Conservation (phyloP, 1,140 invertebrate species). For the Dendroctonus ponderosae region DNA sequence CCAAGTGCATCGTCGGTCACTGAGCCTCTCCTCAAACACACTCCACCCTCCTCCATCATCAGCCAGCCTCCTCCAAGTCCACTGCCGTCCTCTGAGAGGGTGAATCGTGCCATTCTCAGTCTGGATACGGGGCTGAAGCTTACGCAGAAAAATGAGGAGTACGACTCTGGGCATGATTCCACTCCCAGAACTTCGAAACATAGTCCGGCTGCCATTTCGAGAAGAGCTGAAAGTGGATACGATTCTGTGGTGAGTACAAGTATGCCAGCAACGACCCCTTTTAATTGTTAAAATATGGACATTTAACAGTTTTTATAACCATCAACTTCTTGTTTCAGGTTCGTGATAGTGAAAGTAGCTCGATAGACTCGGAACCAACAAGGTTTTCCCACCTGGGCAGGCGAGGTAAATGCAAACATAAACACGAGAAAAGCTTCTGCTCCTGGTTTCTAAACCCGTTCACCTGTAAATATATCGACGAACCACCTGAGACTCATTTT, state of each 20-base stretch:
- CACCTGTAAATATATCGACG: constrained; percentile 68
- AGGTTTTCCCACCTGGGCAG: constrained; percentile 63
- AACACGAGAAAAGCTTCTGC: constrained; percentile 61
- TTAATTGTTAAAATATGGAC: too few species aligned
- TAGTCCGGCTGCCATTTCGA: constrained; percentile 68
- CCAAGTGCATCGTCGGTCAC: constrained; percentile 23
- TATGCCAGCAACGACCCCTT: not conserved
- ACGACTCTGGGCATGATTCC: constrained; percentile 76
- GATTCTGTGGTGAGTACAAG: constrained; percentile 70
- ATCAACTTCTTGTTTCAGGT: constrained; percentile 17
- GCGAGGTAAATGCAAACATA: constrained; percentile 55
- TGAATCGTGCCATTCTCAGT: constrained; percentile 57
- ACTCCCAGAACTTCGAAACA: constrained; percentile 76
- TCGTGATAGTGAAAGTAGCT: constrained; percentile 80
- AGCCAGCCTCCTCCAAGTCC: constrained; percentile 54
- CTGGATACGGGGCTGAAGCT: constrained; percentile 59
- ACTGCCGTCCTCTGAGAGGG: constrained; percentile 55
- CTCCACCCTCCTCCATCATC: constrained; percentile 40
- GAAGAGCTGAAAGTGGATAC: constrained; percentile 81
- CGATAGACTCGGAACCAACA: constrained; percentile 74
- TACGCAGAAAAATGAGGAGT: constrained; percentile 63
- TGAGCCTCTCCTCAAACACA: constrained; percentile 36
- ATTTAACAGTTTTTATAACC: not conserved
- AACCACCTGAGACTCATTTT: constrained; percentile 51
- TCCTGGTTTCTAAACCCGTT: constrained; percentile 66